Evolutionary conservation across 2,888 invertebrate species (phyloP).

Genomic region (Pachydiplax longipennis): DNA sequence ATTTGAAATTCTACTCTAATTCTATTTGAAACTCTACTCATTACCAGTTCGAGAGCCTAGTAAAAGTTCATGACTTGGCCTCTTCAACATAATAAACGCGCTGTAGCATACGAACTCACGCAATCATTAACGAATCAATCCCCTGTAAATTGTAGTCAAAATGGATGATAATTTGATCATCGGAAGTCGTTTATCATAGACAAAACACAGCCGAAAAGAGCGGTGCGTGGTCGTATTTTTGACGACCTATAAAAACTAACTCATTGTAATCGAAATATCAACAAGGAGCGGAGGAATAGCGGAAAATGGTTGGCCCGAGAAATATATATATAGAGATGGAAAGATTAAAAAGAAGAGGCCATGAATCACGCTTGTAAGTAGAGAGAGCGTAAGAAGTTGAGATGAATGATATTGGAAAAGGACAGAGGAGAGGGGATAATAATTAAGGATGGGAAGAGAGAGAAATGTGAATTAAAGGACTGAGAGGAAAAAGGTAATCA

Average conservation of each 20-base stretch:
- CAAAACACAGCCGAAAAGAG: not conserved
- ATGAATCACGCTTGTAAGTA: not conserved
- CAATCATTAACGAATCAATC: no score
- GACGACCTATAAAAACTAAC: not conserved
- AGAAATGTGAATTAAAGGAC: not conserved
- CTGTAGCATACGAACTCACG: no score
- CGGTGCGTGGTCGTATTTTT: not conserved
- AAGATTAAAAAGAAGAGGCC: not conserved
- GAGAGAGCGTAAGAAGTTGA: not conserved
- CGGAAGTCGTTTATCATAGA: not conserved
- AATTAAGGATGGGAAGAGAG: not conserved
- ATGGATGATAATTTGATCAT: not conserved
- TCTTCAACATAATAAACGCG: no score
- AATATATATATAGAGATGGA: not conserved
- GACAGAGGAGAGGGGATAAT: not conserved
- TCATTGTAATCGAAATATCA: not conserved
- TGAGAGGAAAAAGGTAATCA: not conserved
- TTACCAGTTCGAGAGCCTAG: no score
- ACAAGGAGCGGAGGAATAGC: not conserved
- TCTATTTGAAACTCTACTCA: no score
- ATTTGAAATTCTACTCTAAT: no score
- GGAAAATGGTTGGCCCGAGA: not conserved
- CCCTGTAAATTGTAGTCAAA: no score
- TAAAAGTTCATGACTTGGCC: no score
- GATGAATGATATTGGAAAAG: not conserved